Conservation (phyloP, 1,140 invertebrate species). For the Octopus bimaculoides region DNA sequence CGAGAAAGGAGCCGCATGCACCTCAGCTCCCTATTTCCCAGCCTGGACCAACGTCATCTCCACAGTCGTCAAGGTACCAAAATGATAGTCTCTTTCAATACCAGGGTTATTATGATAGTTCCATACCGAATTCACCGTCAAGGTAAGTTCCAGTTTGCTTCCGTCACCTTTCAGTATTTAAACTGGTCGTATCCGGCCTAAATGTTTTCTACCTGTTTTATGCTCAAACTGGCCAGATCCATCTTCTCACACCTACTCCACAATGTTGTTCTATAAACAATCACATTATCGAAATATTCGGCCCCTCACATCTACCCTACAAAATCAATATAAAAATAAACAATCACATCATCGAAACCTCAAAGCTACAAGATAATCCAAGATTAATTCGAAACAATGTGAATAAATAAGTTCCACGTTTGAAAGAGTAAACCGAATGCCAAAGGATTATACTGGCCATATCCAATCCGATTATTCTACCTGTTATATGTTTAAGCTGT, state of each 20-base stretch:
- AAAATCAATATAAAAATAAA: not conserved
- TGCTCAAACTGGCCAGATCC: not conserved
- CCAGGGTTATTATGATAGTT: constrained; percentile 20
- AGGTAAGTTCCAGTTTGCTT: not conserved
- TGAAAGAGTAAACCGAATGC: too few species aligned
- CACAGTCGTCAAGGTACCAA: constrained; percentile 32
- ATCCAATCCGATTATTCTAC: too few species aligned
- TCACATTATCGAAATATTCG: not conserved
- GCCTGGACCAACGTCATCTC: not conserved
- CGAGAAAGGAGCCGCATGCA: constrained; percentile 7
- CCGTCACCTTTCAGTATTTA: not conserved
- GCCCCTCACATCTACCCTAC: not conserved
- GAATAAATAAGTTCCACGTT: too few species aligned
- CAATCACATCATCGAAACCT: too few species aligned
- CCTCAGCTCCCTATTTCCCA: not conserved
- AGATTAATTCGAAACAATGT: too few species aligned
- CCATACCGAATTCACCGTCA: constrained; percentile 5
- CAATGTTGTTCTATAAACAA: not conserved
- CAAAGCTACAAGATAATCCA: too few species aligned
- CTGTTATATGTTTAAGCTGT: too few species aligned
- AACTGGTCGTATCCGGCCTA: not conserved
- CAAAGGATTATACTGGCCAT: too few species aligned
- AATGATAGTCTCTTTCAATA: constrained; percentile 41
- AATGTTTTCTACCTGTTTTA: not conserved
- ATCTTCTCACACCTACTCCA: not conserved